Conservation (phyloP, 2,888 invertebrate species). For the Abrostola triplasia region DNA sequence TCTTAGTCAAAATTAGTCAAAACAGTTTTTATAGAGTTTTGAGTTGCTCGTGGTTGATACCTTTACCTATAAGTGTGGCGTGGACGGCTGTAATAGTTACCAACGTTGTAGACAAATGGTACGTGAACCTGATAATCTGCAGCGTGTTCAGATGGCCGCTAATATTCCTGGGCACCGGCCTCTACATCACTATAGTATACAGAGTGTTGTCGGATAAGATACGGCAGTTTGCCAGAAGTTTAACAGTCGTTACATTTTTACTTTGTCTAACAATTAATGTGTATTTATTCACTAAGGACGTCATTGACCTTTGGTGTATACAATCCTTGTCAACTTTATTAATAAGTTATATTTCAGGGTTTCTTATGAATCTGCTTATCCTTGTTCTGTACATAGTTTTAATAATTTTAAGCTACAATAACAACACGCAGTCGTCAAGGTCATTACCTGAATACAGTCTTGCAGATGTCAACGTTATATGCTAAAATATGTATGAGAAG, state of each 20-base stretch:
- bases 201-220: slow-evolving; percentile 75
- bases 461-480: slow-evolving; percentile 49
- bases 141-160: slow-evolving; percentile 78
- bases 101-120: slow-evolving; percentile 60
- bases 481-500: slow-evolving; percentile 11
- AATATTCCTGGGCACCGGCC: slow-evolving; percentile 72
- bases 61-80: slow-evolving; percentile 67
- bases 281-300: slow-evolving; percentile 77
- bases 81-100: slow-evolving; percentile 62
- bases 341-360: slow-evolving; percentile 71
- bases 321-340: slow-evolving; percentile 64
- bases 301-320: slow-evolving; percentile 74
- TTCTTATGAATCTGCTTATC: slow-evolving; percentile 74
- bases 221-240: slow-evolving; percentile 75
- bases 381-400: slow-evolving; percentile 74
- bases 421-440: slow-evolving; percentile 63
- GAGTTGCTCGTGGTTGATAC: slow-evolving; percentile 76
- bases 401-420: slow-evolving; percentile 70
- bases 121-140: slow-evolving; percentile 73
- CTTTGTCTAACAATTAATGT: slow-evolving; percentile 78
- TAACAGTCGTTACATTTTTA: slow-evolving; percentile 78
- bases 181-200: slow-evolving; percentile 73
- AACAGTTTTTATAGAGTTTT: slow-evolving; percentile 71
- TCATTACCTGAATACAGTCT: slow-evolving; percentile 67
- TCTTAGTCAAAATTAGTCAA: slow-evolving; percentile 76